Percentiles rank a stretch among this genome's conserved stretches.
Evolutionary conservation across 2,113 vertebrate species (phyloP).

Genomic region (Catharus minimus): DNA sequence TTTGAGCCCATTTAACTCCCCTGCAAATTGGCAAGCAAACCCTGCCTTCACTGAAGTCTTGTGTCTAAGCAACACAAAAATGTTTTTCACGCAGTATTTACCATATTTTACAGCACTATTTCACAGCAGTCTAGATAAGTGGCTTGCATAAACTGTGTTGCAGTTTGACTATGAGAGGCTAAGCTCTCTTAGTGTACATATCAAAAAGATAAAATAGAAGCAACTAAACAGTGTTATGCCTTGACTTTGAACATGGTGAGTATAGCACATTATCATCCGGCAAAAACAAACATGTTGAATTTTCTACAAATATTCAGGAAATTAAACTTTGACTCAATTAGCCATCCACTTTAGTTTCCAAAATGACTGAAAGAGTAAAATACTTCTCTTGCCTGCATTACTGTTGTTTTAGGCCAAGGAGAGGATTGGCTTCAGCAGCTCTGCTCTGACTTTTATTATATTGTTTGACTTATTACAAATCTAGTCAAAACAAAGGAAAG

Average conservation of each 20-base stretch:
- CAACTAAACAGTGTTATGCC: neutral
- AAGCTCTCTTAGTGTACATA: neutral
- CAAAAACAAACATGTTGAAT: neutral
- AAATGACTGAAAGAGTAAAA: neutral
- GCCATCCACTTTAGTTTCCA: neutral
- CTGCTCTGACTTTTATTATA: neutral
- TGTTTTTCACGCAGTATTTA: neutral
- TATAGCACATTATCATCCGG: neutral
- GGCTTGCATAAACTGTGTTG: neutral
- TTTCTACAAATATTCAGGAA: slow-evolving; percentile 1
- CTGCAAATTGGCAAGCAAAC: neutral
- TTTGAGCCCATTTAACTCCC: neutral
- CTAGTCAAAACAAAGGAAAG: slow-evolving; percentile 55
- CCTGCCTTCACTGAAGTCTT: neutral
- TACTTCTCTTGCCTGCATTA: neutral
- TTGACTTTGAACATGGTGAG: neutral
- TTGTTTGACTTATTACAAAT: slow-evolving; percentile 6
- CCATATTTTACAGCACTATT: neutral
- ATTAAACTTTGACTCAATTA: neutral
- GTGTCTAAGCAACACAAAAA: neutral
- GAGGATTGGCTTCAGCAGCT: neutral
- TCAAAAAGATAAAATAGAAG: neutral
- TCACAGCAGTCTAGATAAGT: neutral
- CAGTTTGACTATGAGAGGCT: neutral
- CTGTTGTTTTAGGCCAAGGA: slow-evolving; percentile 2